A percentile compares a stretch with the other conserved stretches of the same genome.
phyloP scores from a whole-genome alignment of 2,888 invertebrate genomes.

The Eurytoma californica region DNA sequence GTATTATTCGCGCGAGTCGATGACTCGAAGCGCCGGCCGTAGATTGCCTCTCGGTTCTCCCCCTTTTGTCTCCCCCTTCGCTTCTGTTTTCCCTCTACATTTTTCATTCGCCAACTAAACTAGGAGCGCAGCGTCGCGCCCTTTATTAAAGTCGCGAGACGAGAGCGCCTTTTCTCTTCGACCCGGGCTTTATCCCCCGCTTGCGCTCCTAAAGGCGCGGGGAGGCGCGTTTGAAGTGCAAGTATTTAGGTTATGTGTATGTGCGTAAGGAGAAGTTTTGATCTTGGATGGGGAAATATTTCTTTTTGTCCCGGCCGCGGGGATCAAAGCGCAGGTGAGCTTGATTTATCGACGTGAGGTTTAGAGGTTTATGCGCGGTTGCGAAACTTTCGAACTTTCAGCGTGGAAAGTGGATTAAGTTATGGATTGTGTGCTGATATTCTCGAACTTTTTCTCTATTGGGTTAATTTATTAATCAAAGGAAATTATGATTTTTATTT shows the following conservation, averaged over 20 bases:
- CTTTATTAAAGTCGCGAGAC: constrained; percentile 57
- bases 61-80: constrained; percentile 14
- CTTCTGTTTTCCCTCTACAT: constrained; percentile 37
- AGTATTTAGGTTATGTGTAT: not conserved
- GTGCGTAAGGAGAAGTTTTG: not conserved
- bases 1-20: constrained; percentile 19
- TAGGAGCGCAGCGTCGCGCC: constrained; percentile 39
- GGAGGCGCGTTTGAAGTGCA: constrained; percentile 35
- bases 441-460: too few relatives aligned
- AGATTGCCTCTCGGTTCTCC: not conserved
- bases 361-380: not conserved
- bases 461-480: too few relatives aligned
- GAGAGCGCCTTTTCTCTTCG: not conserved
- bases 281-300: not conserved
- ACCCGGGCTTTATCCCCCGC: not conserved
- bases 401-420: too few relatives aligned
- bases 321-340: constrained; percentile 1
- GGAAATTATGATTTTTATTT: too few relatives aligned
- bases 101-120: constrained; percentile 31
- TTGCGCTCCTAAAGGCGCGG: constrained; percentile 25
- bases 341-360: constrained; percentile 17
- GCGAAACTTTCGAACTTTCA: too few relatives aligned
- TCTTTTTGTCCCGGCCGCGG: too few relatives aligned
- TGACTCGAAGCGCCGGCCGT: not conserved
- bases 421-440: too few relatives aligned